These are phyloP conservation scores for Neodiprion fabricii DNA, from an alignment of 1,140 invertebrate genomes.

Conservation along the genomic window DNA sequence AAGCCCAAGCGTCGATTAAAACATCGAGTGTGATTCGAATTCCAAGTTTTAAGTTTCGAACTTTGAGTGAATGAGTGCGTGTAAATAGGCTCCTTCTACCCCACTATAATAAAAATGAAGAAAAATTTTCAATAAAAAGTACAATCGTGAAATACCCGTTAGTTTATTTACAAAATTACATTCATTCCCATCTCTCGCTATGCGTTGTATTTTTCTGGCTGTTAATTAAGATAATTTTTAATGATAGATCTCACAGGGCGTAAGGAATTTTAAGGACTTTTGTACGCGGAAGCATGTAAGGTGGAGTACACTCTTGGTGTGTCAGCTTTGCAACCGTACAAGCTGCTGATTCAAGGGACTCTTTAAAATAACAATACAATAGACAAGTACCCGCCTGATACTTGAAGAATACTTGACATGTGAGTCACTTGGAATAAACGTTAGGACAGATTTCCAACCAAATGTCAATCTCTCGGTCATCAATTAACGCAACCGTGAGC, in stretches of 20 bases:
- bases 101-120: constrained; percentile 38
- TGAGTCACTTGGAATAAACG: constrained; percentile 40
- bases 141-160: constrained; percentile 42
- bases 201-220: too few relatives aligned
- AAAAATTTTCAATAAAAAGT: constrained; percentile 58
- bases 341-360: constrained; percentile 43
- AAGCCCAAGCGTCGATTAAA: constrained; percentile 32
- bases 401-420: constrained; percentile 43
- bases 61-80: constrained; percentile 43
- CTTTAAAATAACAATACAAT: constrained; percentile 49
- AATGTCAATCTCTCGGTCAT: background rate
- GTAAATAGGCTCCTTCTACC: constrained; percentile 51
- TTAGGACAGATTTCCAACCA: background rate
- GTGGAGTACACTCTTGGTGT: too few relatives aligned
- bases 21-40: background rate
- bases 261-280: too few relatives aligned
- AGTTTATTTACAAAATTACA: background rate
- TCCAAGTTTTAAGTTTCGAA: constrained; percentile 26
- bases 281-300: too few relatives aligned
- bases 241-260: too few relatives aligned
- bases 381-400: constrained; percentile 33
- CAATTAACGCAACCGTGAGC: too few relatives aligned
- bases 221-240: too few relatives aligned
- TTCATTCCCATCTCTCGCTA: too few relatives aligned
- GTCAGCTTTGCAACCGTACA: constrained; percentile 11